A percentile compares a stretch with the other conserved stretches of the same genome.
phyloP scores from a whole-genome alignment of 1,140 invertebrate genomes.

The Ostrea edulis region DNA sequence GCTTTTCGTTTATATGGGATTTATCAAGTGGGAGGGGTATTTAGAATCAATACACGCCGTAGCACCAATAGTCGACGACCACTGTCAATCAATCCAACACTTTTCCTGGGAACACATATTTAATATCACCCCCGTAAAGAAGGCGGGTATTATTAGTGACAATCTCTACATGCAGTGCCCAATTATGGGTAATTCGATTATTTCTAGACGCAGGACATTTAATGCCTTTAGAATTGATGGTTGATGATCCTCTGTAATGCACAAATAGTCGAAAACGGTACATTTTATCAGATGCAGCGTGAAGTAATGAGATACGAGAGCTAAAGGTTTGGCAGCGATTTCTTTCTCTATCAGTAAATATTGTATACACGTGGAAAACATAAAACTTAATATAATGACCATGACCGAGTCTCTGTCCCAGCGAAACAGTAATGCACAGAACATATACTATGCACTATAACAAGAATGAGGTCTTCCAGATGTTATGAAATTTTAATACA shows the following conservation, averaged over 20 bases:
- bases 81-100: conserved; percentile 16
- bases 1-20: conserved; percentile 6
- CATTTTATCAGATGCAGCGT: no score
- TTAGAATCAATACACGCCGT: neutral
- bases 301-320: no score
- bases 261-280: neutral
- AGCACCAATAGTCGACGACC: neutral
- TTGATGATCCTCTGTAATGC: neutral
- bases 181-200: conserved; percentile 24
- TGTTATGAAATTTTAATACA: no score
- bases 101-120: neutral
- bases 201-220: neutral
- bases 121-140: conserved; percentile 7
- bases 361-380: no score
- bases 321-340: no score
- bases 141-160: neutral
- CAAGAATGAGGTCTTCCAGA: no score
- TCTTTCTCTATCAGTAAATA: no score
- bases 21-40: neutral
- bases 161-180: neutral
- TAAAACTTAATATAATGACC: no score
- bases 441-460: no score
- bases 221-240: neutral
- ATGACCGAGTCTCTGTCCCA: no score
- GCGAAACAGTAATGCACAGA: no score